phyloP scores from a whole-genome alignment of 1,140 invertebrate species.

The Drosophila pectinifera region DNA sequence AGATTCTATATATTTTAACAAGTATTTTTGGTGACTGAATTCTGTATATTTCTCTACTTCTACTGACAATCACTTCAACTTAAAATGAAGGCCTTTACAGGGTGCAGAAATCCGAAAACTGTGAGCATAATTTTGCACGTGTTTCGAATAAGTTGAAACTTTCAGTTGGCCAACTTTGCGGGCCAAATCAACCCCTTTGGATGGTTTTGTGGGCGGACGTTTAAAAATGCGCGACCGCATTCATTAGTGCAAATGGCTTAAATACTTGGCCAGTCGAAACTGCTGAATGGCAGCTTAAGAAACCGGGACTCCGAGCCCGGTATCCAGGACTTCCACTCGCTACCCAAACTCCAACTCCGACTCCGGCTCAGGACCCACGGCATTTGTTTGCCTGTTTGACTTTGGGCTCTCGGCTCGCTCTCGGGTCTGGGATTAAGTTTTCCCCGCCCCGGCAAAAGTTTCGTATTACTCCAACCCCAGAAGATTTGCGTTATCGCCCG shows the following conservation, averaged over 20 bases:
- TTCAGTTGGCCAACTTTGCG: conserved; percentile 54
- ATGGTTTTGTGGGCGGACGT: conserved; percentile 18
- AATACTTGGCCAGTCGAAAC: conserved; percentile 74
- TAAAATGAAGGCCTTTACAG: not conserved
- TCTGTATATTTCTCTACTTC: not conserved
- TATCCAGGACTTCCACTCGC: not conserved
- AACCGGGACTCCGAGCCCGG: conserved; percentile 7
- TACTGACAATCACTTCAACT: not conserved
- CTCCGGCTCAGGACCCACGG: conserved; percentile 10
- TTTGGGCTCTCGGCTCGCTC: conserved; percentile 57
- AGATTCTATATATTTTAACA: no score
- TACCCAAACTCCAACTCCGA: conserved; percentile 1
- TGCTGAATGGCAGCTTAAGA: conserved; percentile 71
- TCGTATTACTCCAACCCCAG: conserved; percentile 21
- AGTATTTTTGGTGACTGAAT: no score
- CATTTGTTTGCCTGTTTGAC: conserved; percentile 77
- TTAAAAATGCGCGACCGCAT: conserved; percentile 83
- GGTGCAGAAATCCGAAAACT: conserved; percentile 41
- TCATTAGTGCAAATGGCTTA: conserved; percentile 83
- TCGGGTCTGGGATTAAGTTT: conserved; percentile 70
- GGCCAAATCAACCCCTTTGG: not conserved
- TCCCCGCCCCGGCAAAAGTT: conserved; percentile 46
- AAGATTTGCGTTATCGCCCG: conserved; percentile 27
- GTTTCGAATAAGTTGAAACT: conserved; percentile 78
- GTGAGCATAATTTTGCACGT: conserved; percentile 78